A percentile compares a stretch with the other conserved stretches of the same genome.
Conservation (phyloP, 1,140 invertebrate genomes). For the Neodiprion virginianus region DNA sequence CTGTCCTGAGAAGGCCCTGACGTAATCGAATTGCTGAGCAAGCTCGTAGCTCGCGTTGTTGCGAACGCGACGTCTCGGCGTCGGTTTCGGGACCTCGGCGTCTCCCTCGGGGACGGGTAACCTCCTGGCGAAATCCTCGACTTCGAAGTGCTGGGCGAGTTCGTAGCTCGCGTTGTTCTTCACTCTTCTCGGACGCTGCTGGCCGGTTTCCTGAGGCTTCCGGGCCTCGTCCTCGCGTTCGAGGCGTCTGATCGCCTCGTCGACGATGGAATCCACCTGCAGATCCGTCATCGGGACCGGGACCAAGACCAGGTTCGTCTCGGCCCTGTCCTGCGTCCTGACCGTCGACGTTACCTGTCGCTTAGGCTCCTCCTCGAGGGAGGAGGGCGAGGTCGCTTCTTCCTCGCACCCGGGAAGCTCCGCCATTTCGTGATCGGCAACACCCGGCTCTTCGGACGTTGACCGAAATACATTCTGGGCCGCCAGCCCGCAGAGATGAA, state of each 20-base stretch:
- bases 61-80: constrained; percentile 32
- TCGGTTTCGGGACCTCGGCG: constrained; percentile 16
- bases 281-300: constrained; percentile 52
- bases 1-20: constrained; percentile 34
- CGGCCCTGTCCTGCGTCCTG: constrained; percentile 53
- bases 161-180: constrained; percentile 58
- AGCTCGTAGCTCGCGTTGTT: constrained; percentile 59
- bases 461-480: constrained; percentile 25
- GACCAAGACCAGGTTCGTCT: constrained; percentile 40
- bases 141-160: constrained; percentile 49
- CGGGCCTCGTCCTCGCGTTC: constrained; percentile 43
- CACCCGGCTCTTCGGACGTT: not conserved
- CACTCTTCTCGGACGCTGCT: constrained; percentile 29
- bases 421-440: constrained; percentile 10
- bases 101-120: not conserved
- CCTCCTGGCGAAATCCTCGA: constrained; percentile 29
- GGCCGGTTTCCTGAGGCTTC: constrained; percentile 27
- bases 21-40: constrained; percentile 54
- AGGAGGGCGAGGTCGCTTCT: constrained; percentile 15
- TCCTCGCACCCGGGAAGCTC: constrained; percentile 20
- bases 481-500: constrained; percentile 57
- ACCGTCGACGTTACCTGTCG: constrained; percentile 42
- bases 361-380: constrained; percentile 28
- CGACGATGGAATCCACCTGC: constrained; percentile 46
- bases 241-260: constrained; percentile 46